A percentile compares a stretch with the other conserved stretches of the same genome.
Evolutionary conservation across 2,113 vertebrate species (phyloP).

Genomic region (Gymnobelideus leadbeateri): DNA sequence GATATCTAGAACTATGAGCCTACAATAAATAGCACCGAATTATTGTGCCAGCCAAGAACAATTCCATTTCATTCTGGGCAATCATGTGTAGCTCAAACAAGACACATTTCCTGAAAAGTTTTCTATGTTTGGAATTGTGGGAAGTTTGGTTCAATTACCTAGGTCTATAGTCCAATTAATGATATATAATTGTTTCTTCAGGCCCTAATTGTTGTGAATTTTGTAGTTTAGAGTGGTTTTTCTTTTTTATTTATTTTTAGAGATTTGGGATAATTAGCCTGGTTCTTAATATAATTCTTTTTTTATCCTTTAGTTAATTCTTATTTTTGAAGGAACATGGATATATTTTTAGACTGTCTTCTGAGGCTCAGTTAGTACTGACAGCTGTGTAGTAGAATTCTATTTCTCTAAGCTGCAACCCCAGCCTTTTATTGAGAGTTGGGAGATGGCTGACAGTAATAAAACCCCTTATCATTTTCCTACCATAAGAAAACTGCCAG

Average conservation of each 20-base stretch:
- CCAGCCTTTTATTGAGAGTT: background rate
- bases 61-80: background rate
- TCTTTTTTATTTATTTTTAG: background rate
- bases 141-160: background rate
- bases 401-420: background rate
- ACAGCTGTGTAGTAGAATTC: background rate
- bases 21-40: background rate
- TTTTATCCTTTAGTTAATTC: background rate
- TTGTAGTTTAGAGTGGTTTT: background rate
- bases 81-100: background rate
- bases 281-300: background rate
- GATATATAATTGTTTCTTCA: background rate
- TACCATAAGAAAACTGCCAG: conserved; percentile 1
- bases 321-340: background rate
- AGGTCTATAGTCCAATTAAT: background rate
- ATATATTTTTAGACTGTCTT: background rate
- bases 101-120: background rate
- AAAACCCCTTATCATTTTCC: background rate
- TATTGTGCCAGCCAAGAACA: background rate
- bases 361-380: background rate
- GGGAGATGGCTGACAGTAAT: background rate
- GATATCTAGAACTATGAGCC: background rate
- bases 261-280: background rate
- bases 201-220: background rate
- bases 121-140: background rate